Conservation (phyloP, 2,888 invertebrate species). For the Itoplectis maculator region DNA sequence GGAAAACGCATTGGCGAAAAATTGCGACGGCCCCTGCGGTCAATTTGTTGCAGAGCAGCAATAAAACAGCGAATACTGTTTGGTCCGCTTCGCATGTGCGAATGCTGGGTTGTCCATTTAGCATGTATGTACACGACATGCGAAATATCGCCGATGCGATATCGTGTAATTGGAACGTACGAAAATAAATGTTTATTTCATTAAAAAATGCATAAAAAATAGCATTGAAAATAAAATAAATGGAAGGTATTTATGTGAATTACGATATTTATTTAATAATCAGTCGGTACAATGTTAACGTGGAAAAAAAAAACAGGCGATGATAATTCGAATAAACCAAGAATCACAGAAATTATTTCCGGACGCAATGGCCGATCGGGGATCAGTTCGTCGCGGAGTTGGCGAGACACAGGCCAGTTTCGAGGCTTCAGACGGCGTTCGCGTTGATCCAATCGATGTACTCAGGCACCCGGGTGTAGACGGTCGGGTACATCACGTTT, state of each 20-base stretch:
- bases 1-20: too few relatives aligned
- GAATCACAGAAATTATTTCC: neutral
- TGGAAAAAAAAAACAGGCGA: neutral
- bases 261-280: slow-evolving; percentile 4
- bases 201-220: too few relatives aligned
- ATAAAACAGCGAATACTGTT: too few relatives aligned
- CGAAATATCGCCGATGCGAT: too few relatives aligned
- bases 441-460: slow-evolving; percentile 74
- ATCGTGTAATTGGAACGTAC: too few relatives aligned
- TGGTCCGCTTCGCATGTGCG: too few relatives aligned
- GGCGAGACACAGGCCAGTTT: slow-evolving; percentile 66
- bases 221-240: neutral
- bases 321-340: neutral
- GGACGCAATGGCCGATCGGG: slow-evolving; percentile 69
- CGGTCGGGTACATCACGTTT: slow-evolving; percentile 74
- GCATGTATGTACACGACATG: too few relatives aligned
- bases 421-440: slow-evolving; percentile 61
- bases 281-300: neutral
- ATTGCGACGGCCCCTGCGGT: too few relatives aligned
- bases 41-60: too few relatives aligned
- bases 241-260: neutral
- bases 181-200: too few relatives aligned
- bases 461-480: slow-evolving; percentile 76
- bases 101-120: too few relatives aligned
- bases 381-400: slow-evolving; percentile 69